A percentile compares a stretch with the other conserved stretches of the same genome.
Conservation (phyloP, 1,140 invertebrate species). For the Myzus persicae region DNA sequence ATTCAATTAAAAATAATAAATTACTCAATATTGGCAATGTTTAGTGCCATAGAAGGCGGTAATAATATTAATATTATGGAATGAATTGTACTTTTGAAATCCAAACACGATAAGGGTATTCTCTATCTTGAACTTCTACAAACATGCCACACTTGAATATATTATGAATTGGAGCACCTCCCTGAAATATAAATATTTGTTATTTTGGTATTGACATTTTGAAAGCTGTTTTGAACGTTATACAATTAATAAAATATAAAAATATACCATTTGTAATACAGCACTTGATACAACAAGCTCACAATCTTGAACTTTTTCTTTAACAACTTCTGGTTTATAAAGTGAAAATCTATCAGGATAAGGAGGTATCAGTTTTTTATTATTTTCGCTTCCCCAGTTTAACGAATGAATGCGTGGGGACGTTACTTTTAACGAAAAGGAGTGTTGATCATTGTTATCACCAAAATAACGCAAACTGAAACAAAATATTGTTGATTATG, state of each 20-base stretch:
- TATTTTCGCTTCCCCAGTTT: constrained; percentile 49
- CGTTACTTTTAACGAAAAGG: constrained; percentile 26
- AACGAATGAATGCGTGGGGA: constrained; percentile 39
- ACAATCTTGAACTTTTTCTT: constrained; percentile 39
- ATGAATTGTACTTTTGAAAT: constrained; percentile 42
- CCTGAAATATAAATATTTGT: not conserved
- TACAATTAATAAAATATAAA: not conserved
- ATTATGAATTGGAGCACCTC: constrained; percentile 42
- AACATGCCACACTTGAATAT: constrained; percentile 38
- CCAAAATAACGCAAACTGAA: constrained; percentile 46
- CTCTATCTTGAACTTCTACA: constrained; percentile 53
- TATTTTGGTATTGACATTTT: not conserved
- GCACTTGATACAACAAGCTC: not conserved
- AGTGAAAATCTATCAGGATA: not conserved
- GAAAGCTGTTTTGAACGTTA: not conserved
- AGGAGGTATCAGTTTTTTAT: constrained; percentile 22
- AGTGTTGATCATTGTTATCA: constrained; percentile 39
- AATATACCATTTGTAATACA: constrained; percentile 37
- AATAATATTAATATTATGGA: not conserved
- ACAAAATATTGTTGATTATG: not conserved
- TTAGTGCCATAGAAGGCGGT: not conserved
- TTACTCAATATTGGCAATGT: not conserved
- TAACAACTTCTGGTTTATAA: not conserved
- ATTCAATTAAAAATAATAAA: not conserved
- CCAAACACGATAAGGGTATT: constrained; percentile 49